These are phyloP conservation scores for Volucella inanis DNA, from an alignment of 2,888 invertebrate species.

Conservation along the genomic window DNA sequence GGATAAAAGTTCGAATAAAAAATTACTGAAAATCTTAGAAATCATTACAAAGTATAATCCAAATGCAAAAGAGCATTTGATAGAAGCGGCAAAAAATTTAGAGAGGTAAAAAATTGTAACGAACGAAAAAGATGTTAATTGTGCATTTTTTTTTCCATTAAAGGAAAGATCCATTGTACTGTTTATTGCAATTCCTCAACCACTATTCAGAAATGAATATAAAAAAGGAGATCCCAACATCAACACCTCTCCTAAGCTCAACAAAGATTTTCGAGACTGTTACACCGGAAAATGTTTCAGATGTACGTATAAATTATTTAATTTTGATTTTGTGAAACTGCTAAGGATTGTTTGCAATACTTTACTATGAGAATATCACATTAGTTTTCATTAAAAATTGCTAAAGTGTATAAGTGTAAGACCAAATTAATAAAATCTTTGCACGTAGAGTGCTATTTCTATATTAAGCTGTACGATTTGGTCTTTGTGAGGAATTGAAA, in stretches of 20 bases:
- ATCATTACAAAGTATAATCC: slow-evolving; percentile 79
- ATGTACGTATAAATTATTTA: slow-evolving; percentile 75
- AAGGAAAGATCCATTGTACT: slow-evolving; percentile 81
- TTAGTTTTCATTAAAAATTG: not conserved
- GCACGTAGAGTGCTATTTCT: too few relatives aligned
- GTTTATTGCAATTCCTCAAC: slow-evolving; percentile 79
- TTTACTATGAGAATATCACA: not conserved
- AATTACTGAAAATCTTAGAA: slow-evolving; percentile 79
- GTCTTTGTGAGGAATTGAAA: too few relatives aligned
- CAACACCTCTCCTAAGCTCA: slow-evolving; percentile 78
- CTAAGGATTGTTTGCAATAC: not conserved
- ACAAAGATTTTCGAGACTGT: slow-evolving; percentile 77
- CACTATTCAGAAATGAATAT: slow-evolving; percentile 77
- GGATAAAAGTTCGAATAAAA: slow-evolving; percentile 78
- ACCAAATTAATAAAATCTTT: too few relatives aligned
- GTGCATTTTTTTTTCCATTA: slow-evolving; percentile 23
- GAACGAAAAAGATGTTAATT: not conserved
- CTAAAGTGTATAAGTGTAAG: too few relatives aligned
- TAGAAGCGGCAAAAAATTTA: slow-evolving; percentile 78
- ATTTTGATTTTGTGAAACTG: not conserved
- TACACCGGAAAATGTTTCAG: slow-evolving; percentile 78
- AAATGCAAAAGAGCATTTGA: slow-evolving; percentile 77
- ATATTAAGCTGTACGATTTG: too few relatives aligned
- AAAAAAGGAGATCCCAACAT: slow-evolving; percentile 78
- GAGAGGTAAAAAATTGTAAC: slow-evolving; percentile 77